These are phyloP conservation scores for Leptonema lineaticorne DNA, from an alignment of 1,140 invertebrate genomes.

Conservation along the genomic window DNA sequence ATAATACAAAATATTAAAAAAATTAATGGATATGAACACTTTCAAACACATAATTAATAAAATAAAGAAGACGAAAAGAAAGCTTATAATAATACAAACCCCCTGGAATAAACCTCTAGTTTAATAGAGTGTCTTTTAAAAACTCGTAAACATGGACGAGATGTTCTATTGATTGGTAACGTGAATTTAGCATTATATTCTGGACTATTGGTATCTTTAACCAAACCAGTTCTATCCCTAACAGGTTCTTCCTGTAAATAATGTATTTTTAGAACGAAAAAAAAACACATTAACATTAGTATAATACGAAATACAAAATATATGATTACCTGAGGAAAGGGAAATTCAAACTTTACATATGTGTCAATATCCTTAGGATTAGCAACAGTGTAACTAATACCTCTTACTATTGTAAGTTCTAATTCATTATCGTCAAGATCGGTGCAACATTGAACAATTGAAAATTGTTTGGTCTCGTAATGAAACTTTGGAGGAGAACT, in stretches of 20 bases:
- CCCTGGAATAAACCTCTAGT: conserved; percentile 88
- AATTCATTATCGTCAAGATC: conserved; percentile 90
- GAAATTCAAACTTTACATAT: conserved; percentile 92
- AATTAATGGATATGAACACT: background rate
- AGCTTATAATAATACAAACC: conserved; percentile 63
- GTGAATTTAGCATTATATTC: conserved; percentile 80
- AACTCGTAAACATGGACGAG: conserved; percentile 76
- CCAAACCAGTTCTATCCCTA: conserved; percentile 70
- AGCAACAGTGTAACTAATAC: conserved; percentile 82
- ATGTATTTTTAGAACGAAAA: conserved; percentile 10
- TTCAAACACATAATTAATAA: no score
- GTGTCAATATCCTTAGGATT: conserved; percentile 90
- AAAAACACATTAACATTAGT: conserved; percentile 3
- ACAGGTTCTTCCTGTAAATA: conserved; percentile 68
- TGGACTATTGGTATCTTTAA: conserved; percentile 87
- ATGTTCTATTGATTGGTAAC: conserved; percentile 77
- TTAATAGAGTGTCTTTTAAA: conserved; percentile 89
- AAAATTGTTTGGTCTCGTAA: conserved; percentile 87
- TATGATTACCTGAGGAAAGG: conserved; percentile 74
- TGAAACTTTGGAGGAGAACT: conserved; percentile 82
- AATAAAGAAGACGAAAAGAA: background rate
- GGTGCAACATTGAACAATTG: conserved; percentile 90
- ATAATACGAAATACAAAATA: conserved; percentile 6
- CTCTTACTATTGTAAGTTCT: conserved; percentile 83
- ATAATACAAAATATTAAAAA: background rate